Conservation (phyloP, 2,113 vertebrate genomes). For the Tursiops truncatus region DNA sequence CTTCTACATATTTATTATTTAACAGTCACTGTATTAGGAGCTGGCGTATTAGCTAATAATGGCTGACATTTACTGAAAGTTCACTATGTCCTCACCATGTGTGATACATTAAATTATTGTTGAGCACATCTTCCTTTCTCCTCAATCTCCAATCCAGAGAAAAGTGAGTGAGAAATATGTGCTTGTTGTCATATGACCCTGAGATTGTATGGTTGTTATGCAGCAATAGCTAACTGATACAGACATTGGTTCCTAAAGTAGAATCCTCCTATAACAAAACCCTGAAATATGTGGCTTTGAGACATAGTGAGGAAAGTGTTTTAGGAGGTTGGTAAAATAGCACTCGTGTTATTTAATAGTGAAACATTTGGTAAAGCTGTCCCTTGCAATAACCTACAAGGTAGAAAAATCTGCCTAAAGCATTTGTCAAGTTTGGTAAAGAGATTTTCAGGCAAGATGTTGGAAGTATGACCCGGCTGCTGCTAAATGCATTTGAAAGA, state of each 20-base stretch:
- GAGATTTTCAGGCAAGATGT: not conserved
- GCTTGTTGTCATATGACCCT: not conserved
- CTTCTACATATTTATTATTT: not conserved
- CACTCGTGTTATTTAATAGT: not conserved
- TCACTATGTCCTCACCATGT: not conserved
- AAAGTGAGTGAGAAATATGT: not conserved
- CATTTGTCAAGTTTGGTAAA: slow-evolving; percentile 35
- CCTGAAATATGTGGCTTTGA: not conserved
- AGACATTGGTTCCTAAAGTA: not conserved
- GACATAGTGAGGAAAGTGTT: not conserved
- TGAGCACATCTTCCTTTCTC: not conserved
- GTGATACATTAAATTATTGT: not conserved
- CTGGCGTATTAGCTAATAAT: no score
- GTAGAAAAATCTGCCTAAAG: not conserved
- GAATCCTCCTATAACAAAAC: not conserved
- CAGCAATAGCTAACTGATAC: not conserved
- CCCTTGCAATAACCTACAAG: not conserved
- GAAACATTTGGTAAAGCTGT: not conserved
- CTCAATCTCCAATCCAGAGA: not conserved
- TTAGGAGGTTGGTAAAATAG: not conserved
- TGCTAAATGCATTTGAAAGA: slow-evolving; percentile 7
- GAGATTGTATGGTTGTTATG: not conserved
- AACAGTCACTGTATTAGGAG: not conserved
- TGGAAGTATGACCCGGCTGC: not conserved
- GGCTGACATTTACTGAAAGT: not conserved